Evolutionary conservation across 2,888 invertebrate genomes (phyloP).

Genomic region (Sphaeridia pumilis): DNA sequence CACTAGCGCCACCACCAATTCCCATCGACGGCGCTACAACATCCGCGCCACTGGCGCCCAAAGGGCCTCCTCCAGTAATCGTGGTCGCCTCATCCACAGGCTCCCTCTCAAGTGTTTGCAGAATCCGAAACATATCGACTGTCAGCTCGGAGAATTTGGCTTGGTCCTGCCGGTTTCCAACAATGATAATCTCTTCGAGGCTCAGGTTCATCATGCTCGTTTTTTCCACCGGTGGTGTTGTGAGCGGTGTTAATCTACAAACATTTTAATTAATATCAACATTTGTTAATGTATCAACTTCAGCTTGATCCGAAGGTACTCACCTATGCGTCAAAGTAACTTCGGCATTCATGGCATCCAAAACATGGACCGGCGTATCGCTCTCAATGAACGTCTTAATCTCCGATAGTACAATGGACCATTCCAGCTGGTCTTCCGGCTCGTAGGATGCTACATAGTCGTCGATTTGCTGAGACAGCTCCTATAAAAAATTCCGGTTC

Average conservation of each 20-base stretch:
- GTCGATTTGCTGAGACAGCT: constrained; percentile 83
- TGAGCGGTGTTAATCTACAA: constrained; percentile 61
- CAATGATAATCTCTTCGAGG: constrained; percentile 84
- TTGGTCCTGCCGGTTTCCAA: constrained; percentile 87
- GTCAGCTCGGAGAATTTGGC: constrained; percentile 93
- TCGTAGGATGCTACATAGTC: constrained; percentile 92
- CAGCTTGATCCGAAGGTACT: too few relatives aligned
- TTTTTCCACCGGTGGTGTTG: constrained; percentile 77
- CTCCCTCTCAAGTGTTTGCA: constrained; percentile 87
- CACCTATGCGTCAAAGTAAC: constrained; percentile 79
- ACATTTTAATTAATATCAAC: too few relatives aligned
- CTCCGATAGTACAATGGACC: constrained; percentile 87
- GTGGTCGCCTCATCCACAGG: constrained; percentile 56
- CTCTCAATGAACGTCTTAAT: constrained; percentile 89
- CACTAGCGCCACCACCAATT: neutral
- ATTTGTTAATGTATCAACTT: too few relatives aligned
- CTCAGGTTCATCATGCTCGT: constrained; percentile 67
- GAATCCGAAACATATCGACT: constrained; percentile 95
- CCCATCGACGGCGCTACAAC: constrained; percentile 9
- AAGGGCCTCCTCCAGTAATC: too few relatives aligned
- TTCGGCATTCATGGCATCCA: constrained; percentile 71
- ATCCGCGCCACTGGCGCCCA: neutral
- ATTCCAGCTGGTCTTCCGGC: constrained; percentile 93
- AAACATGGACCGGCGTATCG: constrained; percentile 74
- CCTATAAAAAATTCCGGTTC: too few relatives aligned